Base-by-base conservation (phyloP, 2,888 invertebrate genomes). In the Notocelia uddmanniana region DNA sequence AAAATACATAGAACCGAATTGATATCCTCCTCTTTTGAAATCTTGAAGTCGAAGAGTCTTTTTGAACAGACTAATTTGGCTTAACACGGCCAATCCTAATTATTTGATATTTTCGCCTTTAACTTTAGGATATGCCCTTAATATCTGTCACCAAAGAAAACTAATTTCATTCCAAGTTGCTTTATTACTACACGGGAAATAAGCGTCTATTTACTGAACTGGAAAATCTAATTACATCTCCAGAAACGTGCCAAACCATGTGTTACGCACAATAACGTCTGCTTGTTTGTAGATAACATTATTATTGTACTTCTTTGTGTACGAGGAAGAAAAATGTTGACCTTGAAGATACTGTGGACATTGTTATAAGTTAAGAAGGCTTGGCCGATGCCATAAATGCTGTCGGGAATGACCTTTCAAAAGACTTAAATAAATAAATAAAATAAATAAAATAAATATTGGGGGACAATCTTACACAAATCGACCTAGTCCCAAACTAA, bases 311-410 rank as follows among this genome's bases (percentile, higher is more conserved):
- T 2, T 41, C 15, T 41, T 45, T 45, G 15, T 45, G 13, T 8
- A 45, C 45, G 1, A 45, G 45, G 18, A 18, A 57, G 10, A 57
- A 58, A 58, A 69, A 58, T 45, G 50, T 58, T 34, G 52, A 64
- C 58, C 57, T 52, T 64, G 70, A 45, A 45, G 45, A 15, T 26
- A 26, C 18, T 34, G n/a, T 50, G 69, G 50, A 64, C 37, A 26
- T 23, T 37, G 48, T 64, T 50, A 63, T 37, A 58, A 64, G 48
- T 70, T 50, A 57, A 69, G 50, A 23, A 64, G 50, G 70, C 70
- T 70, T 70, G 70, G 58, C 64, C 64, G 37, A 26, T 26, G 26
- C 58, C 64, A 70, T 70, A 70, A 70, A 70, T 64, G 64, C 26
- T 64, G 37, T n/a, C 57, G 23, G 26, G 62, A 62, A 64, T 64